A percentile compares a stretch with the other conserved stretches of the same genome.
Evolutionary conservation across 2,888 invertebrate species (phyloP).

Genomic region (Meteorus colon): DNA sequence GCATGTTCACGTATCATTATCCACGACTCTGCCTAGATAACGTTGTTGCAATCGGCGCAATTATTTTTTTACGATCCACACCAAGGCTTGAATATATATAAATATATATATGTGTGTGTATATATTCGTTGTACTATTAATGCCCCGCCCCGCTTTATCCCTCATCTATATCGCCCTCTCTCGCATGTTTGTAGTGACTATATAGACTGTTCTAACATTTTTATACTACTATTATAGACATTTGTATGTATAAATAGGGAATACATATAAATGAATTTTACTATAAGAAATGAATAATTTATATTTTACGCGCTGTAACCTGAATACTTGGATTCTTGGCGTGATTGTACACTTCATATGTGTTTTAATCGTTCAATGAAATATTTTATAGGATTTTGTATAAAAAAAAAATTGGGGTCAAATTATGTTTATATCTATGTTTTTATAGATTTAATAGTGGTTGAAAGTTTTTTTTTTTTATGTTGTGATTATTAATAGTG

Average conservation of each 20-base stretch:
- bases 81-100: constrained; percentile 61
- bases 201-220: background rate
- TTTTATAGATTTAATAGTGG: too few relatives aligned
- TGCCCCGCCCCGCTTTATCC: constrained; percentile 41
- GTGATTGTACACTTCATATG: constrained; percentile 20
- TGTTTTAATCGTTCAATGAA: constrained; percentile 19
- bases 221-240: constrained; percentile 2
- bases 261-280: background rate
- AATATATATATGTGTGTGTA: constrained; percentile 43
- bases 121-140: constrained; percentile 59
- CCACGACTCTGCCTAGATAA: constrained; percentile 63
- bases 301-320: constrained; percentile 51
- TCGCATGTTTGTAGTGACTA: constrained; percentile 6
- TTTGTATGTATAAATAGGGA: background rate
- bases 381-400: constrained; percentile 8
- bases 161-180: constrained; percentile 27
- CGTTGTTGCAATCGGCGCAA: constrained; percentile 69
- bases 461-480: too few relatives aligned
- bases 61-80: constrained; percentile 68
- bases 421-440: too few relatives aligned
- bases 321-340: constrained; percentile 53
- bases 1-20: constrained; percentile 69
- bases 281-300: constrained; percentile 41
- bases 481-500: too few relatives aligned
- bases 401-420: background rate